phyloP scores from a whole-genome alignment of 2,797 vertebrate species.

The Falco rusticolus region DNA sequence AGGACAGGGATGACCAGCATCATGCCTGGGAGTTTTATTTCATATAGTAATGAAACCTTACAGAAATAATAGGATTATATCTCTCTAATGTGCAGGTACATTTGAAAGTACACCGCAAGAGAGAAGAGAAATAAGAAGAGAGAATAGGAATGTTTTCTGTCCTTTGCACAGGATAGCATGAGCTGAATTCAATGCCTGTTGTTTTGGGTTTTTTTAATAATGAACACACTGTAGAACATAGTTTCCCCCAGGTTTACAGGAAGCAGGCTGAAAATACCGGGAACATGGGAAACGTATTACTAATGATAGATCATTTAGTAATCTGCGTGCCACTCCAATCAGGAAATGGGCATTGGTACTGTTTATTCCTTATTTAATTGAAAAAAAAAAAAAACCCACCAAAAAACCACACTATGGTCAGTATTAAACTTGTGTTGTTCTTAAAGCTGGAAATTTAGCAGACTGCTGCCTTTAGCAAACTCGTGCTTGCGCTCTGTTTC shows the following conservation, averaged over 20 bases:
- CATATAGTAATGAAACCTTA: background rate
- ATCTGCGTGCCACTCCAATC: background rate
- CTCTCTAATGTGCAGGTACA: background rate
- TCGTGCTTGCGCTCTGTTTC: background rate
- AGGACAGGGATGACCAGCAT: background rate
- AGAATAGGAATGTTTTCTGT: background rate
- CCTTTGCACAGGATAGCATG: background rate
- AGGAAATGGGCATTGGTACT: background rate
- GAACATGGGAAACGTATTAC: background rate
- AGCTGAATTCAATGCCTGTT: background rate
- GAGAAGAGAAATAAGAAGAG: background rate
- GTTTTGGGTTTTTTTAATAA: background rate
- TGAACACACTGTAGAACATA: background rate
- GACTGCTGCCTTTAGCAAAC: background rate
- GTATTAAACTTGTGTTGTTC: background rate
- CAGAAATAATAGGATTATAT: conserved; percentile 16
- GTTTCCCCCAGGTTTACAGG: background rate
- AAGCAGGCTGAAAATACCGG: background rate
- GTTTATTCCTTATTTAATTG: background rate
- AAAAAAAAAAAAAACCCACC: background rate
- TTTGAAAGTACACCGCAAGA: background rate
- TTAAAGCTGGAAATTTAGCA: background rate
- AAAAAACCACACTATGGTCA: fast-evolving
- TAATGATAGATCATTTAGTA: background rate
- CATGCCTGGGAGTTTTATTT: background rate